These are phyloP conservation scores for Sebastes miniatus DNA, from an alignment of 2,797 vertebrate species.

Conservation along the genomic window DNA sequence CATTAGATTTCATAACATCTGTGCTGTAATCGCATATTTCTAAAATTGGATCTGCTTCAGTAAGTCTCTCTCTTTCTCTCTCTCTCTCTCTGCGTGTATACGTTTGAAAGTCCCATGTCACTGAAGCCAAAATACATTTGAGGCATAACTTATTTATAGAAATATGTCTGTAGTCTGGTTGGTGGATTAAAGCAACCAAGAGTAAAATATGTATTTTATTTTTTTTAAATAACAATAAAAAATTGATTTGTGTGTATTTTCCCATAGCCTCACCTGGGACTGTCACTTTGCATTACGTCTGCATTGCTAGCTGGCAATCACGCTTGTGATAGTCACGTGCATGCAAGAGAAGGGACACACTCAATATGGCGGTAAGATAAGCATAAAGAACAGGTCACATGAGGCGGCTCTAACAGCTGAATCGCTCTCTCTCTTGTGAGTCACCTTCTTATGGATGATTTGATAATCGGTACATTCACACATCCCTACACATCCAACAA, in stretches of 20 bases:
- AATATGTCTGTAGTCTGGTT: slow-evolving; percentile 22
- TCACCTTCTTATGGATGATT: slow-evolving; percentile 71
- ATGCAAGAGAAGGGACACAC: slow-evolving; percentile 43
- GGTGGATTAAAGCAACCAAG: slow-evolving; percentile 31
- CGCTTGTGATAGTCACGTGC: slow-evolving; percentile 49
- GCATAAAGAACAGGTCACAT: slow-evolving; percentile 60
- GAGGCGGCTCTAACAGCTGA: slow-evolving; percentile 50
- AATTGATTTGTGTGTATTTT: slow-evolving; percentile 34
- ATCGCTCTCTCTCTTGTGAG: slow-evolving; percentile 53
- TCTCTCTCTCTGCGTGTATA: neutral
- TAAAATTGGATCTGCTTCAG: slow-evolving; percentile 56
- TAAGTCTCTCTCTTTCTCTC: slow-evolving; percentile 5
- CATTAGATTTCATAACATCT: slow-evolving; percentile 68
- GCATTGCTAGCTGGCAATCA: slow-evolving; percentile 38
- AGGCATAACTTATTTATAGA: slow-evolving; percentile 54
- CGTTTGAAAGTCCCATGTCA: slow-evolving; percentile 37
- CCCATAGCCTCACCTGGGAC: slow-evolving; percentile 40
- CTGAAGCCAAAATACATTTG: slow-evolving; percentile 51
- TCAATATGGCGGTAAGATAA: slow-evolving; percentile 60
- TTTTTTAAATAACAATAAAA: slow-evolving; percentile 18
- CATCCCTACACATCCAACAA: slow-evolving; percentile 55
- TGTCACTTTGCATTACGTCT: slow-evolving; percentile 62
- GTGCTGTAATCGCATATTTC: slow-evolving; percentile 59
- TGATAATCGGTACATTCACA: slow-evolving; percentile 70
- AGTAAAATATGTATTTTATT: slow-evolving; percentile 39